Base-by-base conservation (phyloP, 2,797 vertebrate genomes). In the Okamejei kenojei region DNA sequence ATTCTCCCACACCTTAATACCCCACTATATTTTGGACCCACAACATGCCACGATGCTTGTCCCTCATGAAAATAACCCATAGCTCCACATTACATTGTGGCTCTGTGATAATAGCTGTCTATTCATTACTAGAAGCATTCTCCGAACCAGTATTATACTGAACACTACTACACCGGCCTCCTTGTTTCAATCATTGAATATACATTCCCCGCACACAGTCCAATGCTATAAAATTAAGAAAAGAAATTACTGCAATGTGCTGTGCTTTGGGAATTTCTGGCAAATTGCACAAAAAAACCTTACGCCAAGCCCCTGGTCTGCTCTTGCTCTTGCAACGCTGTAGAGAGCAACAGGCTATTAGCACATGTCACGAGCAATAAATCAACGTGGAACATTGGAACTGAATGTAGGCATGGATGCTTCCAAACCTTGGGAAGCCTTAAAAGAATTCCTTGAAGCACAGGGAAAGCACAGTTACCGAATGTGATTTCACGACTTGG, bases 261-360 rank as follows among this genome's bases (percentile, higher is more conserved):
- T 8, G 4, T 88, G 63, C 84, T 63, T 21, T 68, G 32, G 63
- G 84, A 19, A 68, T 68, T 68, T 88, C 84, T 65, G 63, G n/a
- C n/a, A 68, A 63, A 68, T 68, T 88, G 23, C 84, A 88, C 58
- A 61, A 68, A 68, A 88, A 82, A 88, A 86, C 13, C 61, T 88
- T 68, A 35, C n/a, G n/a, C 84, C 61, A 68, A 88, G 21, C 7
- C 61, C 84, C 32, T 32, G n/a, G 63, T 35, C 61, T 68, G 63
- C n/a, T 68, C 84, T 21, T 9, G 65, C 29, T 88, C 63, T 88
- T 29, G 17, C 84, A 88, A 68, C n/a, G n/a, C n/a, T 88, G 84
- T 32, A 35, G 61, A 68, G n/a, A 35, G 84, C 61, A 68, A 88
- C 61, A 68, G 63, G 58, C 58, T 11, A 88, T 88, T 86, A 86